Evolutionary conservation across 1,140 invertebrate species (phyloP).

Genomic region (Platorchestia sp.): DNA sequence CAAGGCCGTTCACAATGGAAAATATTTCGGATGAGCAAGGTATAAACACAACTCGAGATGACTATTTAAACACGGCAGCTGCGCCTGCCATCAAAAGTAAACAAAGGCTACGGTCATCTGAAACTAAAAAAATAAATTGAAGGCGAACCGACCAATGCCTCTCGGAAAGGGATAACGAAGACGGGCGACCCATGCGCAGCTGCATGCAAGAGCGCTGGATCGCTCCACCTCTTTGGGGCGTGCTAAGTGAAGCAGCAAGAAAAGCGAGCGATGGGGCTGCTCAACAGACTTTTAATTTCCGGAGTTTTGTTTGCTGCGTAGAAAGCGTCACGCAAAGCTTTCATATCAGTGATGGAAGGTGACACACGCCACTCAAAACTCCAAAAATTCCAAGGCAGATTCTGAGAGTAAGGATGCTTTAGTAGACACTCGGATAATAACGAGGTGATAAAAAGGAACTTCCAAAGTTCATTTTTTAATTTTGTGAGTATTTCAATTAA

Average conservation of each 20-base stretch:
- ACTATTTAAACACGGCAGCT: background rate
- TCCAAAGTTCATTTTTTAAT: background rate
- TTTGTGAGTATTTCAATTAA: too few species aligned
- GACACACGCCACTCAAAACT: constrained; percentile 28
- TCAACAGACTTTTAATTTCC: constrained; percentile 53
- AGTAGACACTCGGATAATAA: background rate
- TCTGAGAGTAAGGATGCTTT: background rate
- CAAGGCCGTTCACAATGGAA: background rate
- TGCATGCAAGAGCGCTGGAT: constrained; percentile 19
- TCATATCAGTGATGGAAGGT: background rate
- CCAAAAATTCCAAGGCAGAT: background rate
- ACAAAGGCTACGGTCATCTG: background rate
- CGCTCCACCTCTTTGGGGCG: background rate
- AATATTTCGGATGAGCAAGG: background rate
- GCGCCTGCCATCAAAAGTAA: background rate
- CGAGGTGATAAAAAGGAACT: background rate
- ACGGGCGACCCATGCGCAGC: background rate
- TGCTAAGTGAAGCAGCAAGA: constrained; percentile 33
- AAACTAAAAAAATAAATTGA: background rate
- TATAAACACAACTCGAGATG: background rate
- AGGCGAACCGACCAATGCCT: background rate
- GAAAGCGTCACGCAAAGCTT: constrained; percentile 25
- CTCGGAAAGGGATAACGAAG: background rate
- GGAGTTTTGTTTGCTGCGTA: constrained; percentile 38
- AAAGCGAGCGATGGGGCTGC: constrained; percentile 44